These are phyloP conservation scores for Drosophila arizonae DNA, from an alignment of 1,140 invertebrate species.

Conservation along the genomic window DNA sequence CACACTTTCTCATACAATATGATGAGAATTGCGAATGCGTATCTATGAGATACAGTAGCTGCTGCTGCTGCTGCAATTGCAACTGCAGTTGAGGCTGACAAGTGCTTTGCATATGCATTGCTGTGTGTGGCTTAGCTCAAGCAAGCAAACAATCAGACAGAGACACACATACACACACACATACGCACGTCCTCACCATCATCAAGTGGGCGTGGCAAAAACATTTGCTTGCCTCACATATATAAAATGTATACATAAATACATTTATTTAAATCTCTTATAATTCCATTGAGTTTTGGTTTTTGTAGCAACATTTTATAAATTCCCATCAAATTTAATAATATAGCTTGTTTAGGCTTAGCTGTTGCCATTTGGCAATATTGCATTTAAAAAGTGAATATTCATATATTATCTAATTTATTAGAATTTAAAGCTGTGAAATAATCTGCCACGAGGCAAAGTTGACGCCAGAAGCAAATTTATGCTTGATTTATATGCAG, in stretches of 20 bases:
- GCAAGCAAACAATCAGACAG: not conserved
- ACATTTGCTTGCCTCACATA: conserved; percentile 2
- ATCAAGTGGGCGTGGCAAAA: conserved; percentile 30
- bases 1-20: conserved; percentile 61
- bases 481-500: too few relatives aligned
- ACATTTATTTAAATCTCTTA: not conserved
- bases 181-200: conserved; percentile 1
- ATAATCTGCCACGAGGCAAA: too few relatives aligned
- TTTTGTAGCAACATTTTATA: too few relatives aligned
- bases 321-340: too few relatives aligned
- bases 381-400: too few relatives aligned
- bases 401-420: too few relatives aligned
- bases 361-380: too few relatives aligned
- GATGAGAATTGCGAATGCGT: conserved; percentile 51
- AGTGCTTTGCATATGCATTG: conserved; percentile 47
- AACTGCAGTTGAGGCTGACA: conserved; percentile 2
- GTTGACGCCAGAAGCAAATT: too few relatives aligned
- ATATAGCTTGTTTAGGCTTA: too few relatives aligned
- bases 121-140: conserved; percentile 14
- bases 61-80: not conserved
- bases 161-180: conserved; percentile 13
- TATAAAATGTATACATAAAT: conserved; percentile 2
- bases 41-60: conserved; percentile 37
- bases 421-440: too few relatives aligned
- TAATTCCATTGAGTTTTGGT: too few relatives aligned